phyloP scores from a whole-genome alignment of 2,113 vertebrate genomes.

The Apodemus sylvaticus region DNA sequence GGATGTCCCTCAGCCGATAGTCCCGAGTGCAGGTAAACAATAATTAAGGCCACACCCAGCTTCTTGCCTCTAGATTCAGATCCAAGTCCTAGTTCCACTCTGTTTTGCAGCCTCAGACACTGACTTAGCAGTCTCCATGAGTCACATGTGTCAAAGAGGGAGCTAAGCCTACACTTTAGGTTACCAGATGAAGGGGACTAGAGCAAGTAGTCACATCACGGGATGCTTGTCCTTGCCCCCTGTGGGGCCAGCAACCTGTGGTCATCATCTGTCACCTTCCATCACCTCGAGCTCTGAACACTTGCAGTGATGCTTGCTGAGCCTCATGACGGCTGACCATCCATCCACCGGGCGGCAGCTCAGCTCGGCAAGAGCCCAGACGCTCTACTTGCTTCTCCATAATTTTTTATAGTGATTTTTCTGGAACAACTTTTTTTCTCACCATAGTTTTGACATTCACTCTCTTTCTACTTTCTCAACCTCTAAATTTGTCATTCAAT shows the following conservation, averaged over 20 bases:
- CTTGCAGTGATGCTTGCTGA: background rate
- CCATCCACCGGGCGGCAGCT: background rate
- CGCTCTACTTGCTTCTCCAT: background rate
- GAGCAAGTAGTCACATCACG: background rate
- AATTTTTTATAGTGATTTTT: background rate
- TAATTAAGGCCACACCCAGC: background rate
- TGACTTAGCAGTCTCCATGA: background rate
- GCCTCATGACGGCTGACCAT: background rate
- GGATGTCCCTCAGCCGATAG: background rate
- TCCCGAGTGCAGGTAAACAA: background rate
- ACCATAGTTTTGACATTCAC: background rate
- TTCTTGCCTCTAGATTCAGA: background rate
- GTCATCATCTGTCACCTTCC: background rate
- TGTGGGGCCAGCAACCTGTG: background rate
- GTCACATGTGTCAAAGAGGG: slow-evolving; percentile 16
- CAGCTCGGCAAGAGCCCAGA: background rate
- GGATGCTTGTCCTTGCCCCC: background rate
- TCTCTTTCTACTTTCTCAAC: background rate
- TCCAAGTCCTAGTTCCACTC: background rate
- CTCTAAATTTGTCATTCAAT: background rate
- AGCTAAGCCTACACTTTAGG: background rate
- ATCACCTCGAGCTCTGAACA: background rate
- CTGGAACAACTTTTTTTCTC: background rate
- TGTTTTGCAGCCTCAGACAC: background rate
- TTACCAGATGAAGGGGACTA: background rate